These are phyloP conservation scores for Heliocidaris tuberculata DNA, from an alignment of 35 echinoderm and acorn worm genomes.

Conservation along the genomic window DNA sequence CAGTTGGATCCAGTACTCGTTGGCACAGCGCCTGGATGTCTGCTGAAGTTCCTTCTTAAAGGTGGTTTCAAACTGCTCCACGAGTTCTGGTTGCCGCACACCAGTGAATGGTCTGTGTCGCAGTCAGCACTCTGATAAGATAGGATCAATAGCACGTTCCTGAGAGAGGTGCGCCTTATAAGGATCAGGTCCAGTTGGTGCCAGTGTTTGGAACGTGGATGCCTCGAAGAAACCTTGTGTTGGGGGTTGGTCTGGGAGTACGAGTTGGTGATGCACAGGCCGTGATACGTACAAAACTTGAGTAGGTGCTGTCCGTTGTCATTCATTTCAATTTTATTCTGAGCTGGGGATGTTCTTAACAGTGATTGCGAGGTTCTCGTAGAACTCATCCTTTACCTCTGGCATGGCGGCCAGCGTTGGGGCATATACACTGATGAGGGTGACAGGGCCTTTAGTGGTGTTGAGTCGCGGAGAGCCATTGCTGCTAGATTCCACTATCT, in stretches of 20 bases:
- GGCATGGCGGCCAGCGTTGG: too few species aligned
- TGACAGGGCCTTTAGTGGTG: too few species aligned
- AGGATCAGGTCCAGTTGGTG: slow-evolving; percentile 60
- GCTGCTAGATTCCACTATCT: too few species aligned
- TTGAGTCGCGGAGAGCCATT: too few species aligned
- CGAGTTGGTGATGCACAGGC: slow-evolving; percentile 70
- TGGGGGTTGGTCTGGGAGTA: slow-evolving; percentile 54
- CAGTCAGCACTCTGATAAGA: slow-evolving; percentile 66
- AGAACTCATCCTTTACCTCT: too few species aligned
- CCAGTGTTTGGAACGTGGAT: slow-evolving; percentile 63
- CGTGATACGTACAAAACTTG: slow-evolving; percentile 25
- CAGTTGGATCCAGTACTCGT: slow-evolving; percentile 55
- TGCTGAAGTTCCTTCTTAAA: not conserved
- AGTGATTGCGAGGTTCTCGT: too few species aligned
- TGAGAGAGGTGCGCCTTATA: slow-evolving; percentile 32
- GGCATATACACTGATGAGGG: too few species aligned
- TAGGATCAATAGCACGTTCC: slow-evolving; percentile 51
- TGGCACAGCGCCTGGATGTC: slow-evolving; percentile 39
- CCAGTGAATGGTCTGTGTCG: too few species aligned
- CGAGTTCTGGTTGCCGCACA: too few species aligned
- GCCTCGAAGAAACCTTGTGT: slow-evolving; percentile 66
- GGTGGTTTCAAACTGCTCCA: too few species aligned
- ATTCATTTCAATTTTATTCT: slow-evolving; percentile 59
- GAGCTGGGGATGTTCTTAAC: too few species aligned
- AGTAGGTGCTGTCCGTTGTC: slow-evolving; percentile 59